These are phyloP conservation scores for Tympanoctomys barrerae DNA, from an alignment of 2,797 vertebrate genomes.

Conservation along the genomic window DNA sequence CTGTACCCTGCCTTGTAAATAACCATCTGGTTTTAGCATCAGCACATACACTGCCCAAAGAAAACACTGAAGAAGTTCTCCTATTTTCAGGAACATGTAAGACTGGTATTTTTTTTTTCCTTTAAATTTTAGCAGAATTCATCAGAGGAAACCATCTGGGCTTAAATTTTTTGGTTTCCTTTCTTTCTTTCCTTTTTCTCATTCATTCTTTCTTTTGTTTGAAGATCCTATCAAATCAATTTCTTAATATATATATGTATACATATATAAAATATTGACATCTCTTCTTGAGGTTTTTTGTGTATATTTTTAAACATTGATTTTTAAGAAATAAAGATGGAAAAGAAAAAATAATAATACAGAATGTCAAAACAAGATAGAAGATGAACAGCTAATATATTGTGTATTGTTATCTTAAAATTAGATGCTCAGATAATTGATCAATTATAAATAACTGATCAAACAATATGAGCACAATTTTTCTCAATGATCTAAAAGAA, in stretches of 20 bases:
- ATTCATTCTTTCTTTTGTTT: not conserved
- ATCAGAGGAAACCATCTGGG: not conserved
- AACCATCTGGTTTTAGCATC: not conserved
- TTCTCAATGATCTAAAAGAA: too few relatives aligned
- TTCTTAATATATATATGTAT: not conserved
- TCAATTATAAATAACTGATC: too few relatives aligned
- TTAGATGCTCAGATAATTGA: too few relatives aligned
- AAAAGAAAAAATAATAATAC: too few relatives aligned
- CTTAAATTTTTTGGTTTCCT: not conserved
- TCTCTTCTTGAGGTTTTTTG: not conserved
- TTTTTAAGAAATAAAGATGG: too few relatives aligned
- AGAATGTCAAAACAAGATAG: too few relatives aligned
- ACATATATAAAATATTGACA: not conserved
- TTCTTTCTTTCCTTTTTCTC: not conserved
- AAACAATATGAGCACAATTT: too few relatives aligned
- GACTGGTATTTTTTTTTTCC: not conserved
- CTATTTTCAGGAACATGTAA: conserved; percentile 13
- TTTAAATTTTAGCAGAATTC: conserved; percentile 8
- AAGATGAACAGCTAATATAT: too few relatives aligned
- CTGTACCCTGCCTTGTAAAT: not conserved
- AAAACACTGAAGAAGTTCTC: not conserved
- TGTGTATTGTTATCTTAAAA: too few relatives aligned
- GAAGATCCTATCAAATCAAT: conserved; percentile 18
- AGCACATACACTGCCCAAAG: not conserved
- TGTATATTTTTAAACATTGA: too few relatives aligned